A percentile compares a stretch with the other conserved stretches of the same genome.
Conservation (phyloP, 2,113 vertebrate species). For the Erythrocebus patas region DNA sequence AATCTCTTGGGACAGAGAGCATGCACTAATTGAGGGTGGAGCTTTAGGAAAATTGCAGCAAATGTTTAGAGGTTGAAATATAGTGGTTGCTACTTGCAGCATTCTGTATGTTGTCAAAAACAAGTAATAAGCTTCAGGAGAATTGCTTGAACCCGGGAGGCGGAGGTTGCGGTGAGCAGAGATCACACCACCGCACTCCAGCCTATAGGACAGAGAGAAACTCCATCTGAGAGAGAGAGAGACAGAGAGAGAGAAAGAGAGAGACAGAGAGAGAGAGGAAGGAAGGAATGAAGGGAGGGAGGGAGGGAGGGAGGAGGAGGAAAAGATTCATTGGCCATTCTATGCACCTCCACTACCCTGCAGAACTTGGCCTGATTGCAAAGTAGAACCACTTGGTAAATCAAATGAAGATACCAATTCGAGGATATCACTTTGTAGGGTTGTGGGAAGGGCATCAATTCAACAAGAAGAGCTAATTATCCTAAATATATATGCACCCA, state of each 20-base stretch:
- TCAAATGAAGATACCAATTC: neutral
- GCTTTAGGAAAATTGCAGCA: neutral
- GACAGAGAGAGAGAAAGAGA: too few relatives aligned
- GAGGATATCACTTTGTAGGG: neutral
- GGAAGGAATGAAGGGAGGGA: too few relatives aligned
- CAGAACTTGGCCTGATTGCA: neutral
- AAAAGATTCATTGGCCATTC: fast-evolving
- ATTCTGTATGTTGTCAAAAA: neutral
- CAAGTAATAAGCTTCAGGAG: neutral
- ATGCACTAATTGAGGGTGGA: neutral
- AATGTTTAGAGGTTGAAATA: neutral
- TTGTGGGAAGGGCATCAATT: neutral
- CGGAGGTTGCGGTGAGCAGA: too few relatives aligned
- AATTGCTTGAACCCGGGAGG: too few relatives aligned
- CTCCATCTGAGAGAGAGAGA: too few relatives aligned
- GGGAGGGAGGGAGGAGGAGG: too few relatives aligned
- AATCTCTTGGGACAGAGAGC: neutral
- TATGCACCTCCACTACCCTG: neutral
- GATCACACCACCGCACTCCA: fast-evolving
- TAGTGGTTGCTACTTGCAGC: neutral
- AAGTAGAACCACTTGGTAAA: neutral
- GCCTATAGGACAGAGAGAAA: too few relatives aligned
- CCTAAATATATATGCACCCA: too few relatives aligned
- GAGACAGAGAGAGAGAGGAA: too few relatives aligned
- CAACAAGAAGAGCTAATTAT: too few relatives aligned